Conservation (phyloP, 2,113 vertebrate genomes). For the Stegastes partitus region DNA sequence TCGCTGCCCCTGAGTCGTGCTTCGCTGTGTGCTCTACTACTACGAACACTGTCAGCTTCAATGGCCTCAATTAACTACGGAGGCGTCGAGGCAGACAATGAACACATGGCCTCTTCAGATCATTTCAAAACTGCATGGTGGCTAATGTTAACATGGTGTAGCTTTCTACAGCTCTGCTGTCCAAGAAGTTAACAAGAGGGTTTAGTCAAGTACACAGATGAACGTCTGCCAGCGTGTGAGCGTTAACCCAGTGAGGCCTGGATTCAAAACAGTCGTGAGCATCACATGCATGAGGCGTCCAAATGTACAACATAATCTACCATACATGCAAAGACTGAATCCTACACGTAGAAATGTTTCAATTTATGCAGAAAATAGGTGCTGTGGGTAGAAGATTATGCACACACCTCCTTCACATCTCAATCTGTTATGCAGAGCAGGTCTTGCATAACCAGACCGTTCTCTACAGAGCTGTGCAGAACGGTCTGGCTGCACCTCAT, state of each 20-base stretch:
- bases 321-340: too few species aligned
- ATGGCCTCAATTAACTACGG: constrained; percentile 64
- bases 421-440: too few species aligned
- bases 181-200: background rate
- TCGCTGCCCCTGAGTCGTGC: constrained; percentile 9
- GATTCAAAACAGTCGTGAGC: too few species aligned
- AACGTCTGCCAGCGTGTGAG: background rate
- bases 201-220: background rate
- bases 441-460: too few species aligned
- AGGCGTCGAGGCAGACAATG: constrained; percentile 53
- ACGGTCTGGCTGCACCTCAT: too few species aligned
- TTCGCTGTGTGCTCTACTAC: background rate
- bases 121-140: constrained; percentile 52
- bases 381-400: too few species aligned
- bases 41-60: constrained; percentile 46
- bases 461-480: too few species aligned
- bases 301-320: background rate
- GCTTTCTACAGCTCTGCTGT: background rate
- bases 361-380: too few species aligned
- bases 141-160: constrained; percentile 11
- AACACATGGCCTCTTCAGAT: constrained; percentile 59
- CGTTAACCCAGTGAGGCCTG: background rate
- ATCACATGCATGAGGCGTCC: background rate
- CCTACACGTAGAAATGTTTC: too few species aligned
- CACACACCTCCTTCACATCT: too few species aligned